These are phyloP conservation scores for Lochmaea capreae DNA, from an alignment of 2,888 invertebrate species.

Conservation along the genomic window DNA sequence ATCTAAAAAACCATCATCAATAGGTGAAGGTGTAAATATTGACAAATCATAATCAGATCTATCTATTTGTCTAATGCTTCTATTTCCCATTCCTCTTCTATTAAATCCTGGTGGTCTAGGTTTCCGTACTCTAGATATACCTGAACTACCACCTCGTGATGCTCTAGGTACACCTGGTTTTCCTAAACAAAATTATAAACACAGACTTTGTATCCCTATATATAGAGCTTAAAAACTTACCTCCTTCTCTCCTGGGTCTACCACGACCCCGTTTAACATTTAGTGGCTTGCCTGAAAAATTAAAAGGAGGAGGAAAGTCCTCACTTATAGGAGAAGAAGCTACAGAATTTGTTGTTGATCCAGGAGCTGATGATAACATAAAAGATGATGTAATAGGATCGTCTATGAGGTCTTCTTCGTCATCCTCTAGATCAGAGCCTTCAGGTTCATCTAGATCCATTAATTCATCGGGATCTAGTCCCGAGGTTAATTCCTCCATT, in stretches of 20 bases:
- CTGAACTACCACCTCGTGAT: constrained; percentile 40
- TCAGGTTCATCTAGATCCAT: constrained; percentile 78
- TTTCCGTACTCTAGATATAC: constrained; percentile 50
- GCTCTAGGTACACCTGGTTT: constrained; percentile 56
- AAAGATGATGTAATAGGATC: constrained; percentile 68
- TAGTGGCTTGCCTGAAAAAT: constrained; percentile 71
- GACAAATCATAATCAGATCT: constrained; percentile 58
- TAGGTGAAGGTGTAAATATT: constrained; percentile 63
- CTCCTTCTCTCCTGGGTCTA: constrained; percentile 82
- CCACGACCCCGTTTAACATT: constrained; percentile 84
- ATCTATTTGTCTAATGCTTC: constrained; percentile 65
- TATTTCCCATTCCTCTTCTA: constrained; percentile 62
- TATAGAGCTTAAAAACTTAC: constrained; percentile 48
- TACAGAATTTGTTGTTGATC: constrained; percentile 74
- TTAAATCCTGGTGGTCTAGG: constrained; percentile 53
- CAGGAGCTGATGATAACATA: constrained; percentile 68
- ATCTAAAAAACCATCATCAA: constrained; percentile 68
- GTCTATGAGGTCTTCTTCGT: constrained; percentile 72
- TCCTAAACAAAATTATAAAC: constrained; percentile 49
- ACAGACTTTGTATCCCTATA: background rate
- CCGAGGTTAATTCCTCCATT: constrained; percentile 64
- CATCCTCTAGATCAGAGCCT: constrained; percentile 80
- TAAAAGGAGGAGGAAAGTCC: constrained; percentile 73
- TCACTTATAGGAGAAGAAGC: constrained; percentile 72
- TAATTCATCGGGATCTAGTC: constrained; percentile 70